Base-by-base conservation (phyloP, 2,797 vertebrate species). In the Sorex maritimensis region DNA sequence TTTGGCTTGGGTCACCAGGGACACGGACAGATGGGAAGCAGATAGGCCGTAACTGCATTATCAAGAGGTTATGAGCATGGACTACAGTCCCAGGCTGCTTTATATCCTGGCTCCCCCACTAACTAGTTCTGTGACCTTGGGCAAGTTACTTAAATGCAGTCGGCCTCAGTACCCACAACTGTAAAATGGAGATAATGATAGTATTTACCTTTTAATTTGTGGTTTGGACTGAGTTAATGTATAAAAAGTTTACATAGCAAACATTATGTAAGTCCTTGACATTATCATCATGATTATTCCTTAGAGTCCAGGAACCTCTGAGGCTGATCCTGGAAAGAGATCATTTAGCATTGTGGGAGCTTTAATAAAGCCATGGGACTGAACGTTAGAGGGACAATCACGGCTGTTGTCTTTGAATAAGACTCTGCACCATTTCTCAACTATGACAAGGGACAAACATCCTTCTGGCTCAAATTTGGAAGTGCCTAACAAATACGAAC, bases 151-250 rank as follows among this genome's bases (percentile, higher is more conserved):
- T 89, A 67, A 46, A 73, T 12, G 12, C 58, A 81, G 1, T 5
- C 63, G 41, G 49, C 71, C 24, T 78, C 77, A 44, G 41, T 65
- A 52, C n/a, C 68, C 19, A 63, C 67, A 78, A 49, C 72, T 86
- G 2, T 81, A 88, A 95, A 90, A 84, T 12, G 24, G 41, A 69
- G 44, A 30, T 72, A 82, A 68, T n/a, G 58, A 73, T 10, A 74
- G 26, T n/a, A 61, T 8, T 38, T 72, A 81, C 6, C 26, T 58
- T 46, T 30, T 24, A 87, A 34, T 6, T 21, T 82, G 41, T 23
- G 28, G 28, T 63, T 15, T 84, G 26, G 55, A 77, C 41, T 73
- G 74, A 85, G 23, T 88, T 93, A 73, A 79, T 24, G 2, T 69
- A 72, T 46, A 73, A 15, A 15, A 83, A 80, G 34, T n/a, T 71